phyloP scores from a whole-genome alignment of 2,113 vertebrate species.

The Garra rufa region DNA sequence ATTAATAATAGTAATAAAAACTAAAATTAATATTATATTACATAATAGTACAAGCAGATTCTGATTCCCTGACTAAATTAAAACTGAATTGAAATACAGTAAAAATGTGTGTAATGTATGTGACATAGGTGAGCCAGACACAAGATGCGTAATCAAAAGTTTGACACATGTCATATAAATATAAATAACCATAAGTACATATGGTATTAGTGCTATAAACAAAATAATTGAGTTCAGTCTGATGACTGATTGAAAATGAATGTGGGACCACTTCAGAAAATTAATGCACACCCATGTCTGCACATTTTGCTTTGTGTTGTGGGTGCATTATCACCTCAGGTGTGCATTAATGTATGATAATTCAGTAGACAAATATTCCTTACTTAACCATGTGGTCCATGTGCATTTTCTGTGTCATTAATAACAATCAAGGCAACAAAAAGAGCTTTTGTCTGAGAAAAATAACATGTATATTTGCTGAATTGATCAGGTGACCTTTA shows the following conservation, averaged over 20 bases:
- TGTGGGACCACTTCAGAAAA: background rate
- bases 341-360: conserved; percentile 14
- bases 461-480: conserved; percentile 1
- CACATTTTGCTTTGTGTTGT: background rate
- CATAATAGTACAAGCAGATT: too few relatives aligned
- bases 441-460: conserved; percentile 14
- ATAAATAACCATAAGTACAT: background rate
- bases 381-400: background rate
- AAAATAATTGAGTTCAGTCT: background rate
- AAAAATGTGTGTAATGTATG: background rate
- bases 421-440: background rate
- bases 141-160: background rate
- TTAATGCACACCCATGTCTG: background rate
- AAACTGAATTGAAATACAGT: background rate
- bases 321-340: background rate
- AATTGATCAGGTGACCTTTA: conserved; percentile 2
- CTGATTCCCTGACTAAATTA: too few relatives aligned
- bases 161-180: background rate
- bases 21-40: too few relatives aligned
- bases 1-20: background rate
- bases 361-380: background rate
- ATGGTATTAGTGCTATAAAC: background rate
- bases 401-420: conserved; percentile 9
- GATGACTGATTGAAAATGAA: background rate
- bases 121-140: background rate